Conservation (phyloP, 1,140 invertebrate genomes). For the Drosophila kohkoa region DNA sequence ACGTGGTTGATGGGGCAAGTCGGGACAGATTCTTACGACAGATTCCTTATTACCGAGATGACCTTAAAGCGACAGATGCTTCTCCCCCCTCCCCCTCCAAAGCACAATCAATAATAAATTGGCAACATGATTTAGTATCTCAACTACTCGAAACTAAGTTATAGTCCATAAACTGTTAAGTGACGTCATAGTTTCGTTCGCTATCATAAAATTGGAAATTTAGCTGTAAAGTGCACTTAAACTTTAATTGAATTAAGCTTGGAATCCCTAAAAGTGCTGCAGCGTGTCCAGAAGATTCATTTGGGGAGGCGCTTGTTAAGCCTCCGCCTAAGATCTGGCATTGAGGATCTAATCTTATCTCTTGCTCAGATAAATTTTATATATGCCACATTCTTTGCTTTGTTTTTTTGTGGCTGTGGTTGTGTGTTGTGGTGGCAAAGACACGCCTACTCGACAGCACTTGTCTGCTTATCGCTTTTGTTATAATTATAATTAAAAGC, state of each 20-base stretch:
- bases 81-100: background rate
- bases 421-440: slow-evolving; percentile 38
- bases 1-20: slow-evolving; percentile 21
- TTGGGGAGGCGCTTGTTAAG: slow-evolving; percentile 5
- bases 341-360: slow-evolving; percentile 54
- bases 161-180: background rate
- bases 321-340: slow-evolving; percentile 20
- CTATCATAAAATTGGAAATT: background rate
- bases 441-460: slow-evolving; percentile 47
- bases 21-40: background rate
- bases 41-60: slow-evolving; percentile 7
- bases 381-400: slow-evolving; percentile 38
- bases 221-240: background rate
- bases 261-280: background rate
- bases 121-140: background rate
- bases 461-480: slow-evolving; percentile 53
- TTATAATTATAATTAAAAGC: slow-evolving; percentile 55
- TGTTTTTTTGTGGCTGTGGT: too few relatives aligned
- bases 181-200: background rate
- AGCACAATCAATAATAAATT: background rate
- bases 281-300: too few relatives aligned
- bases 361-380: slow-evolving; percentile 38
- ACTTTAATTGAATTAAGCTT: background rate
- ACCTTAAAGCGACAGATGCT: background rate
- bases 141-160: background rate